Conservation (phyloP, 1,140 invertebrate genomes). For the Uloborus diversus region DNA sequence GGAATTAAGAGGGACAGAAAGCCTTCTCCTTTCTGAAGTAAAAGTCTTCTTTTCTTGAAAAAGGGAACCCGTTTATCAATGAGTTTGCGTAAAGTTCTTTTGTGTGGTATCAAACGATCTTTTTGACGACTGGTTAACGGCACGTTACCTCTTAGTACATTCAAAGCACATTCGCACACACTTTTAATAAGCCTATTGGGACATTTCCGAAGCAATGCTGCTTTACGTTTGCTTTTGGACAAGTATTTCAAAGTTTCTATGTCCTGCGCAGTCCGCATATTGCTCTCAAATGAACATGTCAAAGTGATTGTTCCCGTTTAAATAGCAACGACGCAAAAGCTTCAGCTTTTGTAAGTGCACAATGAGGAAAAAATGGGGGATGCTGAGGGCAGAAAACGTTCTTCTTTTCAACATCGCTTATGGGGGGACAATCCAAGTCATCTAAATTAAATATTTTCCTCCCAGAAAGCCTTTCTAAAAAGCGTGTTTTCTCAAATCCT, state of each 20-base stretch:
- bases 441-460: not conserved
- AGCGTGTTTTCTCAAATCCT: not conserved
- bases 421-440: not conserved
- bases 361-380: not conserved
- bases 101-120: not conserved
- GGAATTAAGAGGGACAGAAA: not conserved
- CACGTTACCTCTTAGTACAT: not conserved
- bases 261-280: not conserved
- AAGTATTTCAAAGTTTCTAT: not conserved
- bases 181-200: not conserved
- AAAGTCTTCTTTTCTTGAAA: not conserved
- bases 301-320: not conserved
- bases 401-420: not conserved
- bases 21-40: not conserved
- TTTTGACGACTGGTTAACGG: not conserved
- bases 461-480: not conserved
- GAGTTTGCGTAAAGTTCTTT: not conserved
- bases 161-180: not conserved
- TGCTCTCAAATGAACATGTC: not conserved
- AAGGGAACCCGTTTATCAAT: not conserved
- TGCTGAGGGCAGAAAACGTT: not conserved
- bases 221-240: not conserved
- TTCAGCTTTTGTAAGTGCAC: too few relatives aligned
- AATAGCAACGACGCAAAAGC: not conserved
- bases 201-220: not conserved